Base-by-base conservation (phyloP, 2,797 vertebrate species). In the Silurus lanzhouensis region DNA sequence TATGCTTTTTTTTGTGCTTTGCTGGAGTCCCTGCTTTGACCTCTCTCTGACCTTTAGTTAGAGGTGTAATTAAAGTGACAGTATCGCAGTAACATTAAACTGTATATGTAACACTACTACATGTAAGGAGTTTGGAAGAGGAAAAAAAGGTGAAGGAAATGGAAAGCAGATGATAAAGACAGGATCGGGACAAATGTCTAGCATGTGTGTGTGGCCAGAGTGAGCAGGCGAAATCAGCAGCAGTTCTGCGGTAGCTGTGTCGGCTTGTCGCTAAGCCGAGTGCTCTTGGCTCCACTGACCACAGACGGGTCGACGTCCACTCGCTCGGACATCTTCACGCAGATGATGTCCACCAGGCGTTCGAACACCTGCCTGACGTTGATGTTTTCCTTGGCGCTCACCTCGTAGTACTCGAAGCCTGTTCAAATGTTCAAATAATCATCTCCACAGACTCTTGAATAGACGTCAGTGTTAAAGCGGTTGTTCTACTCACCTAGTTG, bases 361-460 rank as follows among this genome's bases (percentile, higher is more conserved):
- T 99, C 97, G 4, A 99, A 99, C 81, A 98, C 97, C 93, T 99
- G 97, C 86, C 96, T 96, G 88, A 99, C 97, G 0, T 97, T 98
- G 93, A 99, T 97, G 92, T 99, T 99, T 93, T 99, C 97, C 94
- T 99, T 99, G 87, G 98, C 97, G 6, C 98, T 99, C 9, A 96
- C 97, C 94, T 99, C 98, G 22, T 96, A 99, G 91, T 98, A 99
- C 90, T 99, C 97, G 86, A 98, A 98, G 38, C 98, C 98, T 99
- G 93, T 31, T 31, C 31, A 31, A 31, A 31, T 31, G 31, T 52
- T 52, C 2, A 4, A 7, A 7, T 52, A 10, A 7, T 44, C 14
- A 5, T 9, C 25, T 77, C 20, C 71, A 44, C 44, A 22, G 12
- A 55, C 20, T 6, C 4, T 80, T 64, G 17, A 64, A 64, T 64